Evolutionary conservation across 2,888 invertebrate genomes (phyloP).

Genomic region (Campoplex capitator): DNA sequence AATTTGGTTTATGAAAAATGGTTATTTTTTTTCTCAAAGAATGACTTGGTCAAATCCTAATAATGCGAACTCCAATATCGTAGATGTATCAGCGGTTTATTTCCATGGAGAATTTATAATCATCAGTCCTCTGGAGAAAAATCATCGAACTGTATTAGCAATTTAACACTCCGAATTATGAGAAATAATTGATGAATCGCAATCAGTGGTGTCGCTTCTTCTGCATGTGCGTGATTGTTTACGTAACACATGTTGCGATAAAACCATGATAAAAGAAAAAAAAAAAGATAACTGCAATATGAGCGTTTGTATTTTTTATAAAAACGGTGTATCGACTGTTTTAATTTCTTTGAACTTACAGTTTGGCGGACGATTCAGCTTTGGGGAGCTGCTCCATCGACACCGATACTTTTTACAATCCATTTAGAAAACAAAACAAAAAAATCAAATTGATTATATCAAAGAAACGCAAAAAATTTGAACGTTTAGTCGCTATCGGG

Average conservation of each 20-base stretch:
- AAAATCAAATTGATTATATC: too few relatives aligned
- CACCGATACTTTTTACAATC: constrained; percentile 79
- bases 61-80: neutral
- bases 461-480: constrained; percentile 14
- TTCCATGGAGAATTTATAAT: neutral
- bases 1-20: neutral
- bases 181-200: constrained; percentile 30
- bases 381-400: constrained; percentile 81
- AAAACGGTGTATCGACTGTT: constrained; percentile 79
- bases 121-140: constrained; percentile 12
- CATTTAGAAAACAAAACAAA: constrained; percentile 36
- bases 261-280: constrained; percentile 14
- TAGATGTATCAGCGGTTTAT: neutral
- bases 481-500: constrained; percentile 5
- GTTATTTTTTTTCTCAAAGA: neutral
- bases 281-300: constrained; percentile 7
- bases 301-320: constrained; percentile 40
- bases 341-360: constrained; percentile 85
- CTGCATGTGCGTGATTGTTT: constrained; percentile 18
- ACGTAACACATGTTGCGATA: constrained; percentile 12
- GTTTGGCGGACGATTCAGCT: constrained; percentile 82
- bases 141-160: constrained; percentile 15
- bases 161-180: constrained; percentile 5
- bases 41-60: neutral
- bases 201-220: constrained; percentile 16